Percentiles rank a stretch among this genome's conserved stretches.
Evolutionary conservation across 2,888 invertebrate genomes (phyloP).

Genomic region (Agrotis puta): DNA sequence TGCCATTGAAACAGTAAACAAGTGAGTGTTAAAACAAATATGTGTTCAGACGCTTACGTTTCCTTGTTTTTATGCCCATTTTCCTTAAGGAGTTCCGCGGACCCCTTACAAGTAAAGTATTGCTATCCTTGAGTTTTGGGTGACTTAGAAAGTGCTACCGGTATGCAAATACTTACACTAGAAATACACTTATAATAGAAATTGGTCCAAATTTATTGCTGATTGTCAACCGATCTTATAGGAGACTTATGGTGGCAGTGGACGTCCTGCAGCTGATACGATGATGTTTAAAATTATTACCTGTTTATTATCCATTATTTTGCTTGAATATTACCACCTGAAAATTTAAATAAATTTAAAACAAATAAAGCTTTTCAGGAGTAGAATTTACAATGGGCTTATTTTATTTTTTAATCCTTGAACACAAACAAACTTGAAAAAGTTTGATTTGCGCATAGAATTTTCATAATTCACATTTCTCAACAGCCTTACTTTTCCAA

Average conservation of each 20-base stretch:
- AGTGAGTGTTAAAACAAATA: slow-evolving; percentile 58
- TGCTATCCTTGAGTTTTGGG: slow-evolving; percentile 7
- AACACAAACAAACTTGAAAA: neutral
- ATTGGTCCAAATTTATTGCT: too few species aligned
- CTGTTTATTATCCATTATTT: too few species aligned
- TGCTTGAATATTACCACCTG: too few species aligned
- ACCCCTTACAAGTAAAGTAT: neutral
- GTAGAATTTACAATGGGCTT: too few species aligned
- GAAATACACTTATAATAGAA: neutral
- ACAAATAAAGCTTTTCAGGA: too few species aligned
- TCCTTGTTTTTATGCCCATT: slow-evolving; percentile 48
- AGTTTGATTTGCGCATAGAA: neutral
- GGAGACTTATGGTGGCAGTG: too few species aligned
- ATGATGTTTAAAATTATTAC: too few species aligned
- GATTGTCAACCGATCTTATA: too few species aligned
- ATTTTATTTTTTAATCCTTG: neutral
- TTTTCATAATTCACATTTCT: neutral
- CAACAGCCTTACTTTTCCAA: too few species aligned
- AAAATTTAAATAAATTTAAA: too few species aligned
- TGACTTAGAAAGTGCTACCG: neutral
- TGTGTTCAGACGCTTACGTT: slow-evolving; percentile 45
- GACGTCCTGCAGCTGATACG: too few species aligned
- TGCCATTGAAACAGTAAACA: slow-evolving; percentile 36
- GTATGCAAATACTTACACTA: neutral
- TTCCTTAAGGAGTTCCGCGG: slow-evolving; percentile 39